These are phyloP conservation scores for Gallinago solitaria DNA, from an alignment of 2,797 vertebrate species.

Conservation along the genomic window DNA sequence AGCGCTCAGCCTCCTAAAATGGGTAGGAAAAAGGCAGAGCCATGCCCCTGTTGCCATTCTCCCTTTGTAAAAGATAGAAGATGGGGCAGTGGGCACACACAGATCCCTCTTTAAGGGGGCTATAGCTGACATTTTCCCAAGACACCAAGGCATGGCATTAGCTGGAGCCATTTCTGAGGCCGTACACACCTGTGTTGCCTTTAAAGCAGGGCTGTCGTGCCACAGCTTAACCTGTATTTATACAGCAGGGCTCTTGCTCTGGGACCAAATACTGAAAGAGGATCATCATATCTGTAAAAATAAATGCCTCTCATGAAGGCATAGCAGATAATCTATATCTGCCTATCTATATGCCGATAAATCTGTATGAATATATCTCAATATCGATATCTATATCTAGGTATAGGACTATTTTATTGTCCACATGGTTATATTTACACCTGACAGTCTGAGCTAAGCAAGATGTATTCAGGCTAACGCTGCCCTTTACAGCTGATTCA, in stretches of 20 bases:
- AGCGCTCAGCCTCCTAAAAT: constrained; percentile 47
- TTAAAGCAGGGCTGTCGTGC: not conserved
- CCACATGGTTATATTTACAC: constrained; percentile 35
- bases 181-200: not conserved
- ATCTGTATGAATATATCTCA: too few relatives aligned
- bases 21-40: constrained; percentile 46
- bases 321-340: too few relatives aligned
- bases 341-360: too few relatives aligned
- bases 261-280: not conserved
- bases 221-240: not conserved
- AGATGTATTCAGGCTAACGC: constrained; percentile 14
- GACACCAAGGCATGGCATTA: not conserved
- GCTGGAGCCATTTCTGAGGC: not conserved
- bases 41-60: not conserved
- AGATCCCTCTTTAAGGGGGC: not conserved
- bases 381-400: too few relatives aligned
- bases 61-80: not conserved
- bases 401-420: constrained; percentile 14
- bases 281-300: constrained; percentile 38
- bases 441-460: constrained; percentile 31
- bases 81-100: not conserved
- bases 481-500: constrained; percentile 52
- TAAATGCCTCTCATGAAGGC: constrained; percentile 11
- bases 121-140: not conserved
- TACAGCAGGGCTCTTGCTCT: not conserved